Evolutionary conservation across 2,888 invertebrate species (phyloP).

Genomic region (Troides oblongomaculatus): DNA sequence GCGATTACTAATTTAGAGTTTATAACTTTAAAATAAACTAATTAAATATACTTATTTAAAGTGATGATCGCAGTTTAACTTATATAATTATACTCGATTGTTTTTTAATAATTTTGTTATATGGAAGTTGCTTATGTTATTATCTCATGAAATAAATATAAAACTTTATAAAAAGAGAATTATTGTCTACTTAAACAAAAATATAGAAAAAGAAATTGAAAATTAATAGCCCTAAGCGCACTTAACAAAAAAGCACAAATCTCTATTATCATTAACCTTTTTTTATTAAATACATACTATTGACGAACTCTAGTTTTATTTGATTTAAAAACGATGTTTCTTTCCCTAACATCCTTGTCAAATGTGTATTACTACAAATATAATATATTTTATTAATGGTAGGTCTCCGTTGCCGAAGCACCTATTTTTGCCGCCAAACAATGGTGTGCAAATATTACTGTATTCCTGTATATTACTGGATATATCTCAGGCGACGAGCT

Average conservation of each 20-base stretch:
- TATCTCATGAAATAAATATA: neutral
- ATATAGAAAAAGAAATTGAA: slow-evolving; percentile 9
- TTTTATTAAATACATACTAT: slow-evolving; percentile 24
- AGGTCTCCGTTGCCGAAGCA: no score
- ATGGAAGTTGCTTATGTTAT: neutral
- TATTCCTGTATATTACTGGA: no score
- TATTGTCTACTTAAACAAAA: neutral
- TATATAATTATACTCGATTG: neutral
- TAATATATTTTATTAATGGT: no score
- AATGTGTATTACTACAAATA: no score
- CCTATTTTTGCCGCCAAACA: no score
- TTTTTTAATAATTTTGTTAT: neutral
- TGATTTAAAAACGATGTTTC: no score
- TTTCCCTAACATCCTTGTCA: no score
- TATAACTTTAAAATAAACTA: neutral
- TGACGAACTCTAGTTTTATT: slow-evolving; percentile 26
- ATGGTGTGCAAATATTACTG: no score
- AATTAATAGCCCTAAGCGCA: slow-evolving; percentile 35
- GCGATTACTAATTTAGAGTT: neutral
- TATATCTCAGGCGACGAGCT: no score
- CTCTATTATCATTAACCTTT: neutral
- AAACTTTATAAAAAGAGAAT: neutral
- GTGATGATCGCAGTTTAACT: neutral
- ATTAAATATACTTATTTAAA: neutral
- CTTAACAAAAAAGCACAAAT: slow-evolving; percentile 36